A percentile compares a stretch with the other conserved stretches of the same genome.
These are phyloP conservation scores for Bucco capensis DNA, from an alignment of 2,113 vertebrate genomes.

Conservation along the genomic window DNA sequence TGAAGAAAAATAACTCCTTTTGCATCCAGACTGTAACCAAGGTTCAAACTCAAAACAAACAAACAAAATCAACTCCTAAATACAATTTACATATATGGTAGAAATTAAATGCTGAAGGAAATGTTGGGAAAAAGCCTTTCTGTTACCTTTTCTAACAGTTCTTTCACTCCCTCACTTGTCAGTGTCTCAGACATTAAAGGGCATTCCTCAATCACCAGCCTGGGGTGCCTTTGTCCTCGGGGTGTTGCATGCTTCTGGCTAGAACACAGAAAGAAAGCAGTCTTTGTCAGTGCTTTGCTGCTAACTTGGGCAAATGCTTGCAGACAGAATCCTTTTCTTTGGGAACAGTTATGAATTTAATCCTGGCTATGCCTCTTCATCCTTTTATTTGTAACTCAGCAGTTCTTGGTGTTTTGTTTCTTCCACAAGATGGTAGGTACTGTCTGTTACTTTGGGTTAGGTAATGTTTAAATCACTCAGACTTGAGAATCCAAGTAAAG, in stretches of 20 bases:
- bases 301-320: background rate
- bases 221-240: conserved; percentile 79
- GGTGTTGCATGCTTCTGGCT: conserved; percentile 77
- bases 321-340: background rate
- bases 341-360: background rate
- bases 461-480: background rate
- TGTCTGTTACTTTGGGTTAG: background rate
- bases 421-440: background rate
- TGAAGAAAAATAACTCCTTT: background rate
- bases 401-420: background rate
- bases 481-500: background rate
- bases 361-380: background rate
- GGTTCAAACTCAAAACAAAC: background rate
- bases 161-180: conserved; percentile 82
- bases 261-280: conserved; percentile 58
- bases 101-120: background rate
- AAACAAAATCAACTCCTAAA: background rate
- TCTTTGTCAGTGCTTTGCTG: conserved; percentile 16
- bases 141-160: conserved; percentile 88
- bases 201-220: conserved; percentile 92
- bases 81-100: accelerated
- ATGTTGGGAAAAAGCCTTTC: background rate
- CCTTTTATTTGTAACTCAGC: background rate
- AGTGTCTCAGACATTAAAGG: conserved; percentile 82
- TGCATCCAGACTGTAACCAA: background rate